phyloP scores from a whole-genome alignment of 2,888 invertebrate genomes.

The Mythimna ferrago region DNA sequence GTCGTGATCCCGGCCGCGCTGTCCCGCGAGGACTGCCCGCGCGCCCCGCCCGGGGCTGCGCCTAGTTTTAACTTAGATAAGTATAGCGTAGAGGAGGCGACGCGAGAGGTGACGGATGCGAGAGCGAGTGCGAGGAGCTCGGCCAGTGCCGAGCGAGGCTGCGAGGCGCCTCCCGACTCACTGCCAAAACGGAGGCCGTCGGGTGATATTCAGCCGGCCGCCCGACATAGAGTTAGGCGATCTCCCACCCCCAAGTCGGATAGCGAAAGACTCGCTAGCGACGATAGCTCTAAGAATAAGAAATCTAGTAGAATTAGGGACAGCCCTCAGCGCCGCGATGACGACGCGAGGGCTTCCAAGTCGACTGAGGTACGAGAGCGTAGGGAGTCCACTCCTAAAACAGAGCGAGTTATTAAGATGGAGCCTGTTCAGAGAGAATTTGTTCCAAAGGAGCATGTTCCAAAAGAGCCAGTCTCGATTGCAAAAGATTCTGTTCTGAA shows the following conservation, averaged over 20 bases:
- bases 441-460: constrained; percentile 25
- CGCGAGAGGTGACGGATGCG: constrained; percentile 65
- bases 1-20: constrained; percentile 49
- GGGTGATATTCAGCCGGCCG: constrained; percentile 81
- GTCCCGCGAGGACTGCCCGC: constrained; percentile 21
- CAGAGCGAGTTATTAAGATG: constrained; percentile 46
- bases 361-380: constrained; percentile 40
- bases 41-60: not conserved
- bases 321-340: constrained; percentile 47
- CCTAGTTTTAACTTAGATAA: constrained; percentile 66
- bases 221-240: constrained; percentile 79
- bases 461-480: constrained; percentile 19
- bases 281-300: constrained; percentile 76
- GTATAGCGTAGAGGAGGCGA: constrained; percentile 63
- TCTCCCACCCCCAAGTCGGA: constrained; percentile 81
- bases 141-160: constrained; percentile 68
- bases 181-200: constrained; percentile 79
- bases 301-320: constrained; percentile 61
- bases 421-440: constrained; percentile 41
- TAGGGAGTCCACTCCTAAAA: constrained; percentile 45
- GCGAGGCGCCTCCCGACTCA: constrained; percentile 70
- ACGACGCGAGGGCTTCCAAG: constrained; percentile 41
- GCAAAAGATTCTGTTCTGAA: constrained; percentile 26
- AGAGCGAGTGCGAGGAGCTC: constrained; percentile 65
- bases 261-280: constrained; percentile 73